Conservation (phyloP, 2,888 invertebrate species). For the Acanthosepion esculentum region DNA sequence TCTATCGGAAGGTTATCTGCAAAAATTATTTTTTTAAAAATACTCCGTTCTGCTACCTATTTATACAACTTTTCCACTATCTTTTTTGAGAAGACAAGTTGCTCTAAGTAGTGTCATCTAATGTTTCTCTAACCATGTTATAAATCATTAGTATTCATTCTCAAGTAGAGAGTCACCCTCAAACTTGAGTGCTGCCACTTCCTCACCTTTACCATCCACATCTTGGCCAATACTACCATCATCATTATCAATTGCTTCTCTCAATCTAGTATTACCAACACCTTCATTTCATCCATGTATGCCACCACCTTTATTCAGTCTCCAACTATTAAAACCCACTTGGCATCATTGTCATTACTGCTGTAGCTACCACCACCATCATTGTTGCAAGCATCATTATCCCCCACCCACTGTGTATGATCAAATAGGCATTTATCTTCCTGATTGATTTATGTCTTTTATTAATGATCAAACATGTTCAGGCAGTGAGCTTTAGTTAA, state of each 20-base stretch:
- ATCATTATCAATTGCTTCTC: not conserved
- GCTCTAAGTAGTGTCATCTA: no score
- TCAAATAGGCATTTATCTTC: not conserved
- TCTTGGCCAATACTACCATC: not conserved
- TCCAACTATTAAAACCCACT: not conserved
- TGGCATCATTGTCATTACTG: not conserved
- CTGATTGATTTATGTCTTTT: not conserved
- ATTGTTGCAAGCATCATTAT: not conserved
- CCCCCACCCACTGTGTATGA: not conserved
- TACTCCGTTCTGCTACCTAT: no score
- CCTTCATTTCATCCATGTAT: no score
- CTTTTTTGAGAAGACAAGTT: no score
- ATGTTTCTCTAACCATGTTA: not conserved
- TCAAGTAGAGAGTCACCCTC: not conserved
- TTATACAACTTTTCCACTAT: no score
- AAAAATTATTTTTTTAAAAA: no score
- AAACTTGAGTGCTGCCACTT: not conserved
- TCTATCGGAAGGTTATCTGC: no score
- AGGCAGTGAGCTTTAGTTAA: not conserved
- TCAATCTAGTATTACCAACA: not conserved
- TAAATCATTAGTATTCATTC: not conserved
- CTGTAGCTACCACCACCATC: not conserved
- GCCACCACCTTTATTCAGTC: not conserved
- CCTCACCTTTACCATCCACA: not conserved
- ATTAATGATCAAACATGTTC: not conserved